Evolutionary conservation across 2,888 invertebrate species (phyloP), one percentile per base, ranked within the genome.

Genomic region (Xiphydria camelus): DNA sequence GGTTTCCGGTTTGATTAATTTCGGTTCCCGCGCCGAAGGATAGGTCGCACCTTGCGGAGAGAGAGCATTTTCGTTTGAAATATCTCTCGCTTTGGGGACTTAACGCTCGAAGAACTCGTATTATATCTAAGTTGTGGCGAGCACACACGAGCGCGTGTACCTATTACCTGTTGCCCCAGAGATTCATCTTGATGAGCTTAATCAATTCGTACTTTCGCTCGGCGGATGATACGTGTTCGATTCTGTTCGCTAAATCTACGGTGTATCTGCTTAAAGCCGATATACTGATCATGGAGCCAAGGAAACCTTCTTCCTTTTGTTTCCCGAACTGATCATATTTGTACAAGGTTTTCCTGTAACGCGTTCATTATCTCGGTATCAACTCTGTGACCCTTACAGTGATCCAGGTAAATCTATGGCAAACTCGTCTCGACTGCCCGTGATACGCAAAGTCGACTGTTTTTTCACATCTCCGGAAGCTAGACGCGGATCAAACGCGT

Each of bases 151-250:
- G n/a, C n/a, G n/a, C n/a, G n/a, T n/a, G n/a, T n/a, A n/a, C n/a
- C n/a, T n/a, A 14, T 51, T 60, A 73, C 73, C 59, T 89, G 77
- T 99, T 99, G 0, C 95, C 91, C 98, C 98, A 99, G 7, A 99
- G 79, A 65, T 88, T 86, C 9, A 88, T 68, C 78, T 86, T 84
- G 0, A 86, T 48, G 31, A 86, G 66, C n/a, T 78, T 76, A 5
- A 78, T 68, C 44, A 86, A 82, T 52, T 82, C 78, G 1, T 74
- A 66, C 62, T 80, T 80, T 20, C 72, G 57, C 46, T 80, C 77
- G 2, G 73, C 71, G 44, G 42, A 21, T n/a, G 60, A 57, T 14
- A 77, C 68, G 0, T 76, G 73, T 5, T 70, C 66, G 14, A 57
- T 50, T 31, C 49, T 57, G 2, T 63, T 61, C 0, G 73, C 49